A percentile compares a stretch with the other conserved stretches of the same genome.
These are phyloP conservation scores for Drosophila pseudotakahashii DNA, from an alignment of 2,888 invertebrate species.

Conservation along the genomic window DNA sequence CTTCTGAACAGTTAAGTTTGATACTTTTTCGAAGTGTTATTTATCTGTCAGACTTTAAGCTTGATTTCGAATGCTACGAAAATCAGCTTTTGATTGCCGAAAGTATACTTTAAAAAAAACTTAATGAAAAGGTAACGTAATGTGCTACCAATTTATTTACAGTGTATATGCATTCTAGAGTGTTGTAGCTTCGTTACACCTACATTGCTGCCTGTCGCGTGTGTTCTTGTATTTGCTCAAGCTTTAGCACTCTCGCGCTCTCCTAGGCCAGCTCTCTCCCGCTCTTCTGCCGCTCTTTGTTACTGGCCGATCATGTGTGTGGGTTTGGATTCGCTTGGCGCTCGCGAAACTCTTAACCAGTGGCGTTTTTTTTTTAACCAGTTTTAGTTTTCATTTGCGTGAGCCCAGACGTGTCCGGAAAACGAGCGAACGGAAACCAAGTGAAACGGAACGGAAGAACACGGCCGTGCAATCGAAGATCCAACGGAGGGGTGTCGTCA, in stretches of 20 bases:
- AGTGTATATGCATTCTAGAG: constrained; percentile 43
- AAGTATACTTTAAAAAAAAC: too few species aligned
- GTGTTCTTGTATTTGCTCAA: constrained; percentile 56
- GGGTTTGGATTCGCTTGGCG: constrained; percentile 14
- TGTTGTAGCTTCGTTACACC: constrained; percentile 57
- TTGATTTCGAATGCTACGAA: too few species aligned
- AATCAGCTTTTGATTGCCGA: too few species aligned
- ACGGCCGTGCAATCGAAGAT: constrained; percentile 19
- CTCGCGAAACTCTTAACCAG: constrained; percentile 71
- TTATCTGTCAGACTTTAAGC: too few species aligned
- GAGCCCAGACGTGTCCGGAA: constrained; percentile 71
- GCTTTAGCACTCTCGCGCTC: constrained; percentile 64
- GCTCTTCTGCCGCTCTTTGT: constrained; percentile 1
- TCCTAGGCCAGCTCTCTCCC: constrained; percentile 8
- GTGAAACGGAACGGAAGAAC: constrained; percentile 24
- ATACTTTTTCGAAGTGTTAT: too few species aligned
- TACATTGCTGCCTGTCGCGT: constrained; percentile 25
- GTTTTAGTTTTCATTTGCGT: constrained; percentile 71
- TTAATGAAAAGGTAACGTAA: too few species aligned
- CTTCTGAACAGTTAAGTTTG: too few species aligned
- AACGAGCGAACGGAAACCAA: constrained; percentile 16
- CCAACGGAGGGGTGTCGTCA: constrained; percentile 26
- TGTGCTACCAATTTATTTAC: background rate
- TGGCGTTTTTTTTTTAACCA: constrained; percentile 44
- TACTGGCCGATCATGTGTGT: constrained; percentile 5